A percentile compares a stretch with the other conserved stretches of the same genome.
Evolutionary conservation across 2,113 vertebrate species (phyloP).

Genomic region (Embiotoca jacksoni): DNA sequence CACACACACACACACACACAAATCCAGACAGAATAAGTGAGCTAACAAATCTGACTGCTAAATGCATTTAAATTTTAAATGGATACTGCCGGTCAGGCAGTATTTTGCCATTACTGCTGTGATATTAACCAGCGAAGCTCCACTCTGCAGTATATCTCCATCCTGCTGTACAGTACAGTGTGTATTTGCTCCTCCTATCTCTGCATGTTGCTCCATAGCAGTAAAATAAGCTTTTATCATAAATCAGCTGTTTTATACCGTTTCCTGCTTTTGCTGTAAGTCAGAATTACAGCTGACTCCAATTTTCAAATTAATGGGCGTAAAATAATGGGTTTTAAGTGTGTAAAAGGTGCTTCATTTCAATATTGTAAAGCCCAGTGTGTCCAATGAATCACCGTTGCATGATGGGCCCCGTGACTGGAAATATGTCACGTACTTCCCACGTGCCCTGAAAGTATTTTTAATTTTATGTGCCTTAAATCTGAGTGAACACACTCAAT

Average conservation of each 20-base stretch:
- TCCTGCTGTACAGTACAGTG: constrained; percentile 4
- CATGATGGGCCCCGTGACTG: constrained; percentile 51
- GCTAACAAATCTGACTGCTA: constrained; percentile 47
- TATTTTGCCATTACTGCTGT: constrained; percentile 46
- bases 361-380: constrained; percentile 66
- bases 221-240: constrained; percentile 78
- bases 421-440: constrained; percentile 63
- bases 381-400: constrained; percentile 63
- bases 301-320: constrained; percentile 72
- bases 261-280: constrained; percentile 42
- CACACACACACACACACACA: background rate
- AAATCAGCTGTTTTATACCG: constrained; percentile 66
- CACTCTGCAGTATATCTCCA: constrained; percentile 30
- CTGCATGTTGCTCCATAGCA: constrained; percentile 19
- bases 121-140: constrained; percentile 31
- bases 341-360: constrained; percentile 76
- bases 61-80: constrained; percentile 59
- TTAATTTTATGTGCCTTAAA: constrained; percentile 75
- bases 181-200: background rate
- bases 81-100: constrained; percentile 40
- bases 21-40: constrained; percentile 52
- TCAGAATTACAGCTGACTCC: constrained; percentile 60
- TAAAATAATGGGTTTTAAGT: constrained; percentile 75
- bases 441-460: constrained; percentile 62
- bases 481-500: constrained; percentile 73